Evolutionary conservation across 2,113 vertebrate genomes (phyloP).

Genomic region (Xyliphius kryptos): DNA sequence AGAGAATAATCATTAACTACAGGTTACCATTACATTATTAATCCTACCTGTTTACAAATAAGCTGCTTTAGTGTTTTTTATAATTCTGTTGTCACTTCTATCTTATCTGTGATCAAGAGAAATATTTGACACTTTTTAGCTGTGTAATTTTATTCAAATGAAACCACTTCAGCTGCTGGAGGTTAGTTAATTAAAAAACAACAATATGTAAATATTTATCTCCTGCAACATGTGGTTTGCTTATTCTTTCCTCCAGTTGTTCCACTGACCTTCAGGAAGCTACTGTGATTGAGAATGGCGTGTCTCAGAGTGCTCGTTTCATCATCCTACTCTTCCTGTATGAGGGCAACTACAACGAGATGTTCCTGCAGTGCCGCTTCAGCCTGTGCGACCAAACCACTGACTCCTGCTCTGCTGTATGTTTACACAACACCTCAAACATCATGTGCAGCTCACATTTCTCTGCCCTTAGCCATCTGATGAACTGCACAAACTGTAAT

Average conservation of each 20-base stretch:
- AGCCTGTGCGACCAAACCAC: constrained; percentile 21
- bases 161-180: too few species aligned
- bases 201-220: not conserved
- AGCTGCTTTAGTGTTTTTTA: too few species aligned
- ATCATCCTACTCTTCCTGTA: constrained; percentile 36
- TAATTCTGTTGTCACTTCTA: too few species aligned
- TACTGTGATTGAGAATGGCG: constrained; percentile 44
- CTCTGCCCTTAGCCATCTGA: not conserved
- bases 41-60: too few species aligned
- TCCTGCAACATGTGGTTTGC: not conserved
- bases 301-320: constrained; percentile 48
- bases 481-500: too few species aligned
- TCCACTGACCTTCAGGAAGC: constrained; percentile 41
- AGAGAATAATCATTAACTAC: too few species aligned
- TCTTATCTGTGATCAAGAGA: too few species aligned
- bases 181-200: too few species aligned
- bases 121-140: too few species aligned
- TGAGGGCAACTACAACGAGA: constrained; percentile 13
- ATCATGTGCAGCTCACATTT: not conserved
- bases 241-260: constrained; percentile 43
- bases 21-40: too few species aligned
- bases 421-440: not conserved
- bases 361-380: constrained; percentile 23
- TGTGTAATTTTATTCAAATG: too few species aligned
- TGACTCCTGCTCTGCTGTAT: constrained; percentile 8